Base-by-base conservation (phyloP, 2,888 invertebrate genomes). In the Conus canariensis region DNA sequence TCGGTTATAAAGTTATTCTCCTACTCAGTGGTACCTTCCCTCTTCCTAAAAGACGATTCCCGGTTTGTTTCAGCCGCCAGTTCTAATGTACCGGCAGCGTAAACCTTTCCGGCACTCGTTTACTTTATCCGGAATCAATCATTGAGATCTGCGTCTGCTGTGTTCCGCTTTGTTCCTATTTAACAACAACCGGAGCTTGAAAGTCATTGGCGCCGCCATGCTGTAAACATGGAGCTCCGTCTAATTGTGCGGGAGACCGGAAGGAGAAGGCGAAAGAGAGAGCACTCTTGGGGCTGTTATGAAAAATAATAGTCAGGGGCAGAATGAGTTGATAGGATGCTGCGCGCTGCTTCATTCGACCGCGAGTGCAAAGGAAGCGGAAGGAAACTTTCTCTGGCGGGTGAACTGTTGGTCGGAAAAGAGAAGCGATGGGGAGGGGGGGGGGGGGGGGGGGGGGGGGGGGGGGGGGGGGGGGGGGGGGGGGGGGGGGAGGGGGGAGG, bases 251-350 rank as follows among this genome's bases (percentile, higher is more conserved):
- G 16, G 85, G 77, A 77, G 67, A 89, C 89, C 89, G 89, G 89
- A 89, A 89, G 85, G 77, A 59, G 58, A 59, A 25, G 60, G 74
- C 64, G 58, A 56, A 14, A 25, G 30, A 56, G 77, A 58, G 59
- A 85, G 89, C 56, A 59, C 89, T 59, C 88, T 45, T 60, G 67
- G 25, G 56, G 22, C n/a, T 89, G 89, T 89, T 89, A 89, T 89
- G 89, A 89, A 85, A 89, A 89, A 89, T 85, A 89, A 89, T 89
- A 89, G 67, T 85, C 89, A 85, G 64, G 45, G 60, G 82, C 56
- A 25, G 58, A 58, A 56, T 56, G 19, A 80, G 8, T 82, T 83
- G 58, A 56, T 19, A 22, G 6, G 82, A 22, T 22, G 82, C 16
- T 56, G 82, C 56, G 16, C 8, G 45, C 14, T 45, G 30, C 45